Base-by-base conservation (phyloP, 2,888 invertebrate species). In the Lomographa bimaculata region DNA sequence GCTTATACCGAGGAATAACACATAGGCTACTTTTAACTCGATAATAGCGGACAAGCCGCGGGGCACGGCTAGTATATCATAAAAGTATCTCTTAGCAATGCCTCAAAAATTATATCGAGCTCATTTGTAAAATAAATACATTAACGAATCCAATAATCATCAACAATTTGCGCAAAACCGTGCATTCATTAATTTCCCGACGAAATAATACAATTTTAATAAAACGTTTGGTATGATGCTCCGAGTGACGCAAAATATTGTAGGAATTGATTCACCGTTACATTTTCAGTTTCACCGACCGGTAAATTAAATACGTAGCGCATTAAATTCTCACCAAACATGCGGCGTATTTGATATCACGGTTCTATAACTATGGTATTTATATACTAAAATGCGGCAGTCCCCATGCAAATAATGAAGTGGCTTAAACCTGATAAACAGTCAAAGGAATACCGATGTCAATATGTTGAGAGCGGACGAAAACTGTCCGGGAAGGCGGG, bases 391-490 rank as follows among this genome's bases (percentile, higher is more conserved):
- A 27, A 21, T 25, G 18, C 28, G 21, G 25, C 23, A 18, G 24
- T 21, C 24, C 18, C 11, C 40, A 33, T 44, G 36, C 48, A 42
- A 64, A 64, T 81, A 77, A 79, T 78, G 62, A 71, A 79, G 69
- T 73, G 61, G 54, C 54, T 66, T 64, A 67, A 73, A 73, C 70
- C 67, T 57, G 66, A 64, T 75, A 71, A 66, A 55, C 53, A 64
- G 54, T 73, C 72, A 79, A 79, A 82, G 74, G 79, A 71, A 73
- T 76, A 66, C 75, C 75, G 65, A 65, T 75, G 72, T 76, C 75
- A 79, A 79, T 77, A 72, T 67, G 65, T 60, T 67, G 60, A 61
- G 66, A 67, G 72, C 71, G 66, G 67, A 68, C 65, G 60, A 55
- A 57, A 57, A 56, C 68, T 61, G 64, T 60, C 56, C 54, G 38